Base-by-base conservation (phyloP, 2,888 invertebrate genomes). In the Drosophila ezoana region DNA sequence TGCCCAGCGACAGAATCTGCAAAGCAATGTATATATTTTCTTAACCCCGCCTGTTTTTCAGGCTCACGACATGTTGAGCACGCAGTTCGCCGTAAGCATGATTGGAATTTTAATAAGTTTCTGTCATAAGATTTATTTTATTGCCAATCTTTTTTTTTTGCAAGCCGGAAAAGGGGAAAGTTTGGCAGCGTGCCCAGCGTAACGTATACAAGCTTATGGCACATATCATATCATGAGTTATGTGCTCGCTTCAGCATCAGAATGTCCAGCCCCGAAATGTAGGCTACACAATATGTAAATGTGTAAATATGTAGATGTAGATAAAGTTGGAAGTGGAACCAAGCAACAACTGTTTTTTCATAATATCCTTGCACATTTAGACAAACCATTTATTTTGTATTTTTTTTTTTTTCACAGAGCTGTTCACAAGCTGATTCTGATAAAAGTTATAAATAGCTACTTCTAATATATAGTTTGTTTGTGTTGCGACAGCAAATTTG, bases 31-130 rank as follows among this genome's bases (percentile, higher is more conserved):
- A n/a, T 33, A 6, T 49, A 49, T 37, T 47, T 14, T 53, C 35
- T n/a, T 11, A 33, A 43, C 38, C 47, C 28, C 16, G 16, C 14
- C 10, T 16, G 10, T 20, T 54, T 35, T 43, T 54, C 20, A 23
- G 28, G n/a, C 43, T 23, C 28, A 44, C 38, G 45, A 61, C 62
- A 64, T 64, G 57, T 61, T 57, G 57, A 33, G 52, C 41, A 58
- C 62, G 77, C 58, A 56, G 60, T 49, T 56, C 47, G 57, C 45
- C 44, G 52, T 49, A 56, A 62, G 68, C 82, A 75, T 81, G 81
- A 72, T 72, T 75, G 75, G 84, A 87, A 87, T 87, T 81, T 84
- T 87, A 82, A 82, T 87, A 87, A 84, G 81, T 71, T 67, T 54
- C 59, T 60, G 64, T 51, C 65, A 47, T 37, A 38, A 56, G 65